Evolutionary conservation across 2,797 vertebrate species (phyloP).

Genomic region (Heteromormyrus szaboi): DNA sequence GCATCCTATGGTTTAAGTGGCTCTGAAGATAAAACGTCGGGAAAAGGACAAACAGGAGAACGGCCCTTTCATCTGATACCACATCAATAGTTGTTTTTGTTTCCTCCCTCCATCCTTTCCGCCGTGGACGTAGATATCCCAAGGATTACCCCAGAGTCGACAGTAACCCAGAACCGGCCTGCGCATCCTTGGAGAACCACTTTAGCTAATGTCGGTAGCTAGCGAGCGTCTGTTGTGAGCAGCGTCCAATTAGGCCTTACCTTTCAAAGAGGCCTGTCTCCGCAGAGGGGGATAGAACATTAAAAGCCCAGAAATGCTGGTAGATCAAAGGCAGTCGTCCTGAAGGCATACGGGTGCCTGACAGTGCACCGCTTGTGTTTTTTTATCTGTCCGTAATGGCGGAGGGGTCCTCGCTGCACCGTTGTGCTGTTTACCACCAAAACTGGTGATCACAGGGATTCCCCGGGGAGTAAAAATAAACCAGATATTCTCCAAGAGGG

Average conservation of each 20-base stretch:
- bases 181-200: not conserved
- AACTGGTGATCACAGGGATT: not conserved
- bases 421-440: not conserved
- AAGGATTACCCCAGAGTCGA: constrained; percentile 1
- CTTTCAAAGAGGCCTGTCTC: constrained; percentile 33
- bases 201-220: constrained; percentile 1
- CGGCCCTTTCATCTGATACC: constrained; percentile 19
- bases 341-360: constrained; percentile 23
- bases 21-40: constrained; percentile 37
- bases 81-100: constrained; percentile 3
- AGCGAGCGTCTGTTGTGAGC: not conserved
- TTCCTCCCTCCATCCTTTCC: not conserved
- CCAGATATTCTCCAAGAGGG: not conserved
- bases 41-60: constrained; percentile 43
- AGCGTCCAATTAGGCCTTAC: constrained; percentile 33
- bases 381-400: not conserved
- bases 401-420: not conserved
- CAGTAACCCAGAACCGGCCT: not conserved
- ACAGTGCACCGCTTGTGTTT: not conserved
- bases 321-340: constrained; percentile 34
- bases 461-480: not conserved
- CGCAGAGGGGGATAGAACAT: constrained; percentile 17
- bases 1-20: constrained; percentile 48
- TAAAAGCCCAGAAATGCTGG: constrained; percentile 32
- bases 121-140: not conserved